A percentile compares a stretch with the other conserved stretches of the same genome.
Conservation (phyloP, 2,888 invertebrate species). For the Amphipoea lucens region DNA sequence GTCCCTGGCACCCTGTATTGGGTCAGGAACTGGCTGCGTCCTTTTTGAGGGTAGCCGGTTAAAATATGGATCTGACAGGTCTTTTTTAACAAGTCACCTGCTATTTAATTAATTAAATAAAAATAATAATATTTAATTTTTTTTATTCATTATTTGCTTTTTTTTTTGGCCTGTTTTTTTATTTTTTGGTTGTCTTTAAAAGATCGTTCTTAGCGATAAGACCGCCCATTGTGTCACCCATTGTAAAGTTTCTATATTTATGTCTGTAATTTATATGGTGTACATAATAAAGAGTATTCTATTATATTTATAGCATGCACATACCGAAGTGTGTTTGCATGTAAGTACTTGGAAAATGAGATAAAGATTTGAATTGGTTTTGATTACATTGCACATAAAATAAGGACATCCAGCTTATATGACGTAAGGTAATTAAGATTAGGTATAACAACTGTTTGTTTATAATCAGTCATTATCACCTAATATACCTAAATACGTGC, state of each 20-base stretch:
- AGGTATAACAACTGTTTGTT: slow-evolving; percentile 14
- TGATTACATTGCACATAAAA: slow-evolving; percentile 6
- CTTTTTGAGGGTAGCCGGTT: too few species aligned
- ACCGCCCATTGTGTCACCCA: too few species aligned
- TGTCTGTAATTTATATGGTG: too few species aligned
- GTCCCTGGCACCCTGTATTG: background rate
- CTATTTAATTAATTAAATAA: background rate
- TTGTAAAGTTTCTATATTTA: too few species aligned
- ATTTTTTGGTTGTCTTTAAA: too few species aligned
- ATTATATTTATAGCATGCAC: background rate
- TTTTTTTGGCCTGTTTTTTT: too few species aligned
- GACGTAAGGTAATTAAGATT: slow-evolving; percentile 23
- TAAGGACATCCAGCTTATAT: background rate
- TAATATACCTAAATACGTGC: background rate
- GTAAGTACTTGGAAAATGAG: background rate
- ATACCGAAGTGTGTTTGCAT: background rate
- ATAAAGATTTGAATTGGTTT: background rate
- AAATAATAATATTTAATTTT: too few species aligned
- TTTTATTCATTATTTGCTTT: too few species aligned
- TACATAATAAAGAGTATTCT: too few species aligned
- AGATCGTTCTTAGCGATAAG: too few species aligned
- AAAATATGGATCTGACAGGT: background rate
- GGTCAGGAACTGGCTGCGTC: background rate
- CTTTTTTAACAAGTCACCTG: background rate
- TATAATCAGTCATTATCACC: slow-evolving; percentile 13